Base-by-base conservation (phyloP, 2,113 vertebrate genomes). In the Arvicanthis niloticus region DNA sequence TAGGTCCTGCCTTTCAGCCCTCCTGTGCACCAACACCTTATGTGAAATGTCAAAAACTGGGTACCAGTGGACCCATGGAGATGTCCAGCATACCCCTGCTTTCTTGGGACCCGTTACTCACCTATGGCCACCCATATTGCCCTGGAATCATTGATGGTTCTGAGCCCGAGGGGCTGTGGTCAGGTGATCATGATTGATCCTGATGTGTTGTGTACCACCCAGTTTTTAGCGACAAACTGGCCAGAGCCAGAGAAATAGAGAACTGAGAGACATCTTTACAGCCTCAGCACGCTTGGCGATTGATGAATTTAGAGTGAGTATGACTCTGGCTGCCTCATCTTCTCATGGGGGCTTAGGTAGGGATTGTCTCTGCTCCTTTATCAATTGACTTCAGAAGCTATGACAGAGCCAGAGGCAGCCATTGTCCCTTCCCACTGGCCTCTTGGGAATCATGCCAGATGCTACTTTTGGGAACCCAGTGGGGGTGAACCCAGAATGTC, bases 181-280 rank as follows among this genome's bases (percentile, higher is more conserved):
- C 76, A n/a, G 17, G 12, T 7, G 7, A 5, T 17, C 2, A 29
- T 56, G 37, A 26, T 1, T 4, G 26, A 2, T 76, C n/a, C 67
- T 75, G 6, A 1, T 2, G 4, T 45, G 11, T 3, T 2, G 19
- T 2, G 0, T 9, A 1, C 15, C 9, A 4, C n/a, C 2, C 1
- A 51, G 56, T 17, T 26, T 42, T 45, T 12, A 1, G 31, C 13
- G 19, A 84, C 5, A 8, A 16, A 45, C 3, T 0, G 17, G 37
- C 24, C 89, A 53, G 22, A n/a, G 26, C 42, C 48, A 70, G 62
- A 62, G 77, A n/a, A 37, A 31, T 26, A 4, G 53, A 65, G 45
- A 29, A 37, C 12, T 19, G 29, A 8, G 34, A 75, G 37, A 29
- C 45, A 0, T 7, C 48, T 87, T 73, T 26, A 51, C 17, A 81